Percentiles rank a stretch among this genome's conserved stretches.
These are phyloP conservation scores for Saccostrea cuccullata DNA, from an alignment of 1,140 invertebrate species.

Conservation along the genomic window DNA sequence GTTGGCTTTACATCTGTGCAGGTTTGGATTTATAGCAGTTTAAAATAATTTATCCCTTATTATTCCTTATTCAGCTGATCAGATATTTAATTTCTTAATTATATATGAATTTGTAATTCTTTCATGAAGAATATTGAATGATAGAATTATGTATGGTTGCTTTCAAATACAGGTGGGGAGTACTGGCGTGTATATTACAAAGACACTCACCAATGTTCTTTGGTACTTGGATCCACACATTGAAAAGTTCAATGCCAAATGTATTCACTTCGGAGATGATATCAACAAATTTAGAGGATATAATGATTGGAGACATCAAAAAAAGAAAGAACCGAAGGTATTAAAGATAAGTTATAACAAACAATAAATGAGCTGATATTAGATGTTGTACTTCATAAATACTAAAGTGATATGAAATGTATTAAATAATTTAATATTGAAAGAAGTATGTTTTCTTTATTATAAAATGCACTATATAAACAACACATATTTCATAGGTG, in stretches of 20 bases:
- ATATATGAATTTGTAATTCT: too few species aligned
- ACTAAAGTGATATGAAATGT: too few species aligned
- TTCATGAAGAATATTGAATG: neutral
- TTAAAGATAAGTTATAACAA: neutral
- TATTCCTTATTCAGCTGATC: conserved; percentile 10
- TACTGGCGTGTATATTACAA: conserved; percentile 17
- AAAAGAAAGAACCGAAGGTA: conserved; percentile 34
- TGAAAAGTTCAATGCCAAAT: conserved; percentile 27
- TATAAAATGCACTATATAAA: conserved; percentile 1
- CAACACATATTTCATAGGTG: conserved; percentile 11
- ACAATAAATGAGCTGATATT: neutral
- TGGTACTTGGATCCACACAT: conserved; percentile 44
- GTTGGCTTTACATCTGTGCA: conserved; percentile 36
- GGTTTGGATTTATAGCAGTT: conserved; percentile 13
- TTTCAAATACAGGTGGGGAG: conserved; percentile 13
- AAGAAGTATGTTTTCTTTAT: neutral
- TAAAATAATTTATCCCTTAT: neutral
- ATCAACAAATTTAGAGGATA: conserved; percentile 28
- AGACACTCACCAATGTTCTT: conserved; percentile 27
- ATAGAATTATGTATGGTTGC: neutral
- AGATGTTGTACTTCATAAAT: neutral
- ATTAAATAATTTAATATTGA: neutral
- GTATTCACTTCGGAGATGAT: conserved; percentile 8
- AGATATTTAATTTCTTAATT: neutral
- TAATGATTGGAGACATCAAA: conserved; percentile 42